Percentiles rank a stretch among this genome's conserved stretches.
These are phyloP conservation scores for Platorchestia sp. DNA, from an alignment of 1,140 invertebrate species.

Conservation along the genomic window DNA sequence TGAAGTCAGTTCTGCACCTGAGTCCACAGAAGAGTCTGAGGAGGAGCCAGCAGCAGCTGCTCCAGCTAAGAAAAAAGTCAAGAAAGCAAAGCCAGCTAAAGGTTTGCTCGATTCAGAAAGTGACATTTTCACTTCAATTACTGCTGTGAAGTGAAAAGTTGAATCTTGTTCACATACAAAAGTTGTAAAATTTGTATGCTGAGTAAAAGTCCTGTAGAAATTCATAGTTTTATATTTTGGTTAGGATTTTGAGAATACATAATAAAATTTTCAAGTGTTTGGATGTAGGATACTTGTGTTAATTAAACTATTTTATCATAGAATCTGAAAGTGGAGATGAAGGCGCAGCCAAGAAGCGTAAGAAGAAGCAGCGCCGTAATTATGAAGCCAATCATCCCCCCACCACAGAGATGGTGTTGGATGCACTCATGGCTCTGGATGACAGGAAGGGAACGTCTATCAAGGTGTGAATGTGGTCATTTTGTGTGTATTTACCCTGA, in stretches of 20 bases:
- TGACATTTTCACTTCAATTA: background rate
- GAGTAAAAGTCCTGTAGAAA: background rate
- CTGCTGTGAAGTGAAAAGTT: background rate
- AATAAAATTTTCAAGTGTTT: background rate
- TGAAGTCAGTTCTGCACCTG: background rate
- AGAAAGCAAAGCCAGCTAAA: background rate
- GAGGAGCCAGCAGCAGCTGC: background rate
- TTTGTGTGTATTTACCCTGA: background rate
- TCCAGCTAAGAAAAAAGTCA: background rate
- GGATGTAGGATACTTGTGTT: background rate
- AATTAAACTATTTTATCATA: background rate
- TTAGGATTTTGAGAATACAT: background rate
- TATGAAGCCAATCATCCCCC: background rate
- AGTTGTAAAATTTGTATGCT: background rate
- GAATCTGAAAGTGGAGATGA: constrained; percentile 4
- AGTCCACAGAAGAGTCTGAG: constrained; percentile 25
- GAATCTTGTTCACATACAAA: background rate
- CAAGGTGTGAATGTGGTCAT: background rate
- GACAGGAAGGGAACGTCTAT: constrained; percentile 17
- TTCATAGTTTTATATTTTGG: background rate
- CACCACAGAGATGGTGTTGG: constrained; percentile 44
- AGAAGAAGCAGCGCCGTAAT: background rate
- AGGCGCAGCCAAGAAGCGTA: background rate
- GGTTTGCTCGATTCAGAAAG: background rate
- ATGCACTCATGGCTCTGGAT: constrained; percentile 30